Base-by-base conservation (phyloP, 2,888 invertebrate genomes). In the Melinaea menophilus region DNA sequence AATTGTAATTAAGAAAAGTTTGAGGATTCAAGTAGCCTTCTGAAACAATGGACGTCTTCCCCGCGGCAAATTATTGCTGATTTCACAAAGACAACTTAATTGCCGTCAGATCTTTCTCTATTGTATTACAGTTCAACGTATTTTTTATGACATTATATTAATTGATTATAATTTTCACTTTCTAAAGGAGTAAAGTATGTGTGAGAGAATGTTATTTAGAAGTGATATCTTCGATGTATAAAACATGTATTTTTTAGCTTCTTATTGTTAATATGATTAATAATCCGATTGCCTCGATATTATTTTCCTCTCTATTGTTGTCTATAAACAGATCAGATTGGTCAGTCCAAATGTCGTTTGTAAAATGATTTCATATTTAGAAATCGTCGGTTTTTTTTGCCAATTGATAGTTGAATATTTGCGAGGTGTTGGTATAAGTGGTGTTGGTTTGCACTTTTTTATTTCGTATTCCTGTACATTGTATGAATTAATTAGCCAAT, bases 41-140 rank as follows among this genome's bases (percentile, higher is more conserved):
- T 41, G 7, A 1, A 41, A 41, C 41, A 41, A 9, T 41, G 11
- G 41, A 41, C 22, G 31, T 51, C 31, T 31, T 31, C 51, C 51
- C 51, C 13, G 37, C 22, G 48, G 22, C 48, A 46, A 56, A 61
- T 48, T 48, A 37, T 56, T 37, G 31, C 33, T 54, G 22, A 55
- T 45, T 55, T 37, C 41, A 59, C 45, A 13, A 22, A 59, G 55
- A 59, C 33, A 31, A 54, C 31, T 54, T 55, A 31, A 59, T 59
- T 55, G 55, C 12, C 9, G n/a, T 11, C 34, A 59, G 51, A 41
- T 11, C 41, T 41, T 41, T 11, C 3, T 41, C 41, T 41, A 41
- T 41, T 9, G 11, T 41, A 7, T 41, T 9, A 41, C 5, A 37
- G 5, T 37, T 37, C 4, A 37, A 37, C 7, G 7, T 37, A 41